These are phyloP conservation scores for Drosophila rellima DNA, from an alignment of 2,888 invertebrate genomes.

Conservation along the genomic window DNA sequence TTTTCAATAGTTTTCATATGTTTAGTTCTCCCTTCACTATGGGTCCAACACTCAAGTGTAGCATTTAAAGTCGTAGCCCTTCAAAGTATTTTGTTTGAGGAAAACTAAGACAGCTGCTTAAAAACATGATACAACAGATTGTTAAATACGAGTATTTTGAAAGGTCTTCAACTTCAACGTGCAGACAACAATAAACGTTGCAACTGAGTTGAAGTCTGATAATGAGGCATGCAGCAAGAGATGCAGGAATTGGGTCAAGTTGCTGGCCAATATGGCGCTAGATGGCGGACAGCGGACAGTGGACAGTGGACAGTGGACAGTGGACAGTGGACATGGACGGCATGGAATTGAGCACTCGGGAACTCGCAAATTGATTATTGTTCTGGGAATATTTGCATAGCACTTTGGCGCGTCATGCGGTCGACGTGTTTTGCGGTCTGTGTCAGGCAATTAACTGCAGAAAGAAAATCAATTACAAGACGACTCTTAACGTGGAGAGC, in stretches of 20 bases:
- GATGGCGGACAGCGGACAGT: slow-evolving; percentile 16
- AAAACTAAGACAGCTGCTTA: slow-evolving; percentile 53
- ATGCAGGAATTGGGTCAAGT: slow-evolving; percentile 69
- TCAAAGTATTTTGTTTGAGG: slow-evolving; percentile 35
- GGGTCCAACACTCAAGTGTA: not conserved
- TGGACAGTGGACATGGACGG: slow-evolving; percentile 2
- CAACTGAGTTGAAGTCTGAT: slow-evolving; percentile 48
- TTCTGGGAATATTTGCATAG: slow-evolving; percentile 72
- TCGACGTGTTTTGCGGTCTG: slow-evolving; percentile 66
- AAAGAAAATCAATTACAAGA: slow-evolving; percentile 71
- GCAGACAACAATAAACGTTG: slow-evolving; percentile 48
- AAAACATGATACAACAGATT: slow-evolving; percentile 31
- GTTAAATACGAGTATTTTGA: slow-evolving; percentile 34
- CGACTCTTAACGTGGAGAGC: slow-evolving; percentile 60
- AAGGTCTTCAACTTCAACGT: slow-evolving; percentile 39
- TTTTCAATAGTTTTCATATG: not conserved
- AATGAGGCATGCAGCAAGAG: slow-evolving; percentile 52
- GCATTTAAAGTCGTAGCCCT: slow-evolving; percentile 26
- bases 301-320: slow-evolving; percentile 4
- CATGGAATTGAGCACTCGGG: not conserved
- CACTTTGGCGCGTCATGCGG: slow-evolving; percentile 70
- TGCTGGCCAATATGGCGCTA: slow-evolving; percentile 65
- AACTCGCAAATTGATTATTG: slow-evolving; percentile 49
- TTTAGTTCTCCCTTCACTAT: not conserved
- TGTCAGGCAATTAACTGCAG: slow-evolving; percentile 70